A percentile compares a stretch with the other conserved stretches of the same genome.
These are phyloP conservation scores for Apodemus agrarius DNA, from an alignment of 2,797 vertebrate genomes.

Conservation along the genomic window DNA sequence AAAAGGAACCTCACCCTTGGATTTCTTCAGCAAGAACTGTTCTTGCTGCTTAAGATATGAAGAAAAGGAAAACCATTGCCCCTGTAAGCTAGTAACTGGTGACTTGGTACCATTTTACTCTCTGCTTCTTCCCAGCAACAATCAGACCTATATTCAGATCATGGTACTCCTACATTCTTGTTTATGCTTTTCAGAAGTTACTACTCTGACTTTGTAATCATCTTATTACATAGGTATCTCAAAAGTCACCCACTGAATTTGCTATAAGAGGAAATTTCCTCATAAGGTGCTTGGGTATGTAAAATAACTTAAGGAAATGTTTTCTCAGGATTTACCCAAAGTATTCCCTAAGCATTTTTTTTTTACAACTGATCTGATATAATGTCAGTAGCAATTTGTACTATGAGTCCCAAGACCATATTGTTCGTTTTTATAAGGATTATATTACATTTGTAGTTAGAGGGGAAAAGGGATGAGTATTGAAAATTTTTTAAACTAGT, in stretches of 20 bases:
- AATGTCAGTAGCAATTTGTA: conserved; percentile 62
- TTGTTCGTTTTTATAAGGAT: conserved; percentile 57
- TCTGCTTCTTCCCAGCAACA: conserved; percentile 30
- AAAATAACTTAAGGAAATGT: conserved; percentile 71
- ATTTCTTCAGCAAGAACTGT: conserved; percentile 33
- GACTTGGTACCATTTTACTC: conserved; percentile 20
- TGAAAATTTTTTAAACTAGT: conserved; percentile 15
- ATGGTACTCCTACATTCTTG: not conserved
- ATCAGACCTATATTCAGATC: not conserved
- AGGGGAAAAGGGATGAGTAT: not conserved
- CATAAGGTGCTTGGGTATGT: conserved; percentile 52
- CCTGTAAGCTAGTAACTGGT: conserved; percentile 12
- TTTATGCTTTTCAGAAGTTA: conserved; percentile 37
- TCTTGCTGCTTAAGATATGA: conserved; percentile 34
- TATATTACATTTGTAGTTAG: conserved; percentile 15
- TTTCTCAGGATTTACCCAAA: conserved; percentile 71
- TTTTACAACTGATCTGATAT: conserved; percentile 65
- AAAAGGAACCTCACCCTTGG: conserved; percentile 50
- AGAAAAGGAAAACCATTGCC: conserved; percentile 32
- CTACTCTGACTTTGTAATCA: not conserved
- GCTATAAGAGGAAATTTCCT: conserved; percentile 74
- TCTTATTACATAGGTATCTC: conserved; percentile 20
- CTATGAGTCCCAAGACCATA: conserved; percentile 52
- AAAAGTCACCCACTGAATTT: conserved; percentile 54
- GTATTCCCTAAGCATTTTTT: conserved; percentile 32